Evolutionary conservation across 1,140 invertebrate species (phyloP), one percentile per base, ranked within the genome.

Genomic region (Copidosoma floridanum): DNA sequence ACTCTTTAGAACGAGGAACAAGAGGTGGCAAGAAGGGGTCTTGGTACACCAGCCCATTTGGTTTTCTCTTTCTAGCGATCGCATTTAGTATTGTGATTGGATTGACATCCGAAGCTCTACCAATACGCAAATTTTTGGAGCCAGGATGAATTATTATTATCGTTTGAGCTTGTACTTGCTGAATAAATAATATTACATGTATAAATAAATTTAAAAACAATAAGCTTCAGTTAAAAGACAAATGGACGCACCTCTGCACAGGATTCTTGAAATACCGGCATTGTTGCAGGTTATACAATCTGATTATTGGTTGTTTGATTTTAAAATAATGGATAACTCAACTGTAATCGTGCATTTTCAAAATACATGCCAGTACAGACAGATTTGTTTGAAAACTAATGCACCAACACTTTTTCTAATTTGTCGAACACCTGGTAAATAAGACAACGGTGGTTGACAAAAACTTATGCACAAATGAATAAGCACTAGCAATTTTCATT

Each of bases 131-230:
- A 73, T 94, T 89, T 46, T 90, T 84, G 0, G 95, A 97, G 8
- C 95, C 95, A 51, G 95, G 94, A 76, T 98, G 94, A 46, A 98
- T 94, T n/a, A 97, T 88, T 40, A 98, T 89, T 27, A 94, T 89
- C 26, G 88, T 88, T 67, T 91, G 88, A 1, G 89, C 85, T 66
- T 89, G 88, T 63, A 87, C 85, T 76, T 86, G 84, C 78, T 88
- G 63, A 82, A 82, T 27, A 58, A 24, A 64, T 20, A 12, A 54
- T 16, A 50, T 5, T 2, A 23, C 29, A n/a, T 46, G 14, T 37
- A 40, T 26, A 41, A 64, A 63, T 46, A 29, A 47, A 47, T 16
- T 35, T 29, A 57, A 58, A 0, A 57, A 37, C 46, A 16, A 48
- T 57, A 37, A 50, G 44, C 32, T 5, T 48, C 32, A 40, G 24